Conservation (phyloP, 2,888 invertebrate species). For the Drosophila testacea region DNA sequence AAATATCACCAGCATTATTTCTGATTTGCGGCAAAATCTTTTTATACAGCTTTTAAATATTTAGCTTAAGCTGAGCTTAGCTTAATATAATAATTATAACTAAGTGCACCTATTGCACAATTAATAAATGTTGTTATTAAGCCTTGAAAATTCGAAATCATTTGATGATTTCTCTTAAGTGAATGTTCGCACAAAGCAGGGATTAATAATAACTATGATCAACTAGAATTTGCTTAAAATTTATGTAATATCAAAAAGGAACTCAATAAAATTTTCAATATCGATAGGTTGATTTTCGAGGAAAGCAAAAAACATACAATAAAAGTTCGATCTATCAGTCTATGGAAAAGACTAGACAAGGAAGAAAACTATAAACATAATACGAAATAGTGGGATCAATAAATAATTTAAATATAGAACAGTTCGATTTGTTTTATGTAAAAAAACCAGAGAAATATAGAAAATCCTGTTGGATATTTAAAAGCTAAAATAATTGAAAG, state of each 20-base stretch:
- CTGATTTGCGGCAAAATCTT: slow-evolving; percentile 14
- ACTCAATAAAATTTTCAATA: neutral
- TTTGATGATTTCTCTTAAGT: slow-evolving; percentile 6
- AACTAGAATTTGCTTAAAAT: neutral
- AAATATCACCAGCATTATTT: slow-evolving; percentile 48
- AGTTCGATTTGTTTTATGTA: no score
- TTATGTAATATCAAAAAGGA: neutral
- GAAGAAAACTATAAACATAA: no score
- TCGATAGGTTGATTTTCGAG: no score
- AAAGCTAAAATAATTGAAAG: no score
- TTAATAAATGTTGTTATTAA: neutral
- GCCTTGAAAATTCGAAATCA: slow-evolving; percentile 27
- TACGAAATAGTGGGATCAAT: no score
- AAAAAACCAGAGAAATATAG: no score
- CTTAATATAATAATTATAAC: slow-evolving; percentile 28
- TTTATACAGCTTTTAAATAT: neutral
- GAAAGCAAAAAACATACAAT: no score
- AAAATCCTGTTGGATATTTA: no score
- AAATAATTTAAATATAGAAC: no score
- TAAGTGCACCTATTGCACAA: slow-evolving; percentile 24
- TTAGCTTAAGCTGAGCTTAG: neutral
- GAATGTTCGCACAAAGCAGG: neutral
- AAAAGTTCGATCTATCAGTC: no score
- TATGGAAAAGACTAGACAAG: no score
- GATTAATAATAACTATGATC: neutral